Conservation (phyloP, 2,888 invertebrate genomes). For the Diaprepes abbreviatus region DNA sequence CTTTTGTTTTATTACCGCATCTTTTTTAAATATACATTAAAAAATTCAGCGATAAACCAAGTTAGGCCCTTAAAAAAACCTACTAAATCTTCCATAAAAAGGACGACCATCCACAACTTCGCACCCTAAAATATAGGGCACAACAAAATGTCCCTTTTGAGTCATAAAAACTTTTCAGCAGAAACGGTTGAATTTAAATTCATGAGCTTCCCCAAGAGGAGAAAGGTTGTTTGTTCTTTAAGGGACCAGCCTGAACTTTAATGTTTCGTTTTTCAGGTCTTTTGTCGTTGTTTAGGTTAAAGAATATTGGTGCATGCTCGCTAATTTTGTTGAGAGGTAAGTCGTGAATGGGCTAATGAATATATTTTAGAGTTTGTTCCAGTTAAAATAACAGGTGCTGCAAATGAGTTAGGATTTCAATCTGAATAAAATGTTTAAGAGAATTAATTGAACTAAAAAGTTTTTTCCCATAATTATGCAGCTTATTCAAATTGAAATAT, state of each 20-base stretch:
- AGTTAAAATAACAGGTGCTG: too few relatives aligned
- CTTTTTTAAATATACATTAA: not conserved
- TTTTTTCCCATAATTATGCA: not conserved
- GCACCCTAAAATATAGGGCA: constrained; percentile 29
- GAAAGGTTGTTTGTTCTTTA: constrained; percentile 6
- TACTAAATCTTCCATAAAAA: constrained; percentile 28
- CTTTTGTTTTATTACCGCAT: not conserved
- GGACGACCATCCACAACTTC: constrained; percentile 25
- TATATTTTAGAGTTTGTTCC: too few relatives aligned
- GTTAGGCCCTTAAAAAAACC: constrained; percentile 12
- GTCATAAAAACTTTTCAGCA: constrained; percentile 37
- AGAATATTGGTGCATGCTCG: too few relatives aligned
- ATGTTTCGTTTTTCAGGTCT: not conserved
- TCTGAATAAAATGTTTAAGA: too few relatives aligned
- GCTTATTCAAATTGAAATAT: not conserved
- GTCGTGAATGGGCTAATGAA: too few relatives aligned
- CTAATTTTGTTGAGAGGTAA: too few relatives aligned
- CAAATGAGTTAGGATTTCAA: too few relatives aligned
- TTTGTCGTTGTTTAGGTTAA: not conserved
- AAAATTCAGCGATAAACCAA: constrained; percentile 16
- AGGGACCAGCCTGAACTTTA: not conserved
- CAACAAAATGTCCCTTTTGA: constrained; percentile 33
- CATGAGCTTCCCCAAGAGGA: constrained; percentile 28
- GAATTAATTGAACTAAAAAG: too few relatives aligned
- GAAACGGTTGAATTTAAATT: constrained; percentile 41